Conservation (phyloP, 2,113 vertebrate species). For the Gracilinanus agilis region DNA sequence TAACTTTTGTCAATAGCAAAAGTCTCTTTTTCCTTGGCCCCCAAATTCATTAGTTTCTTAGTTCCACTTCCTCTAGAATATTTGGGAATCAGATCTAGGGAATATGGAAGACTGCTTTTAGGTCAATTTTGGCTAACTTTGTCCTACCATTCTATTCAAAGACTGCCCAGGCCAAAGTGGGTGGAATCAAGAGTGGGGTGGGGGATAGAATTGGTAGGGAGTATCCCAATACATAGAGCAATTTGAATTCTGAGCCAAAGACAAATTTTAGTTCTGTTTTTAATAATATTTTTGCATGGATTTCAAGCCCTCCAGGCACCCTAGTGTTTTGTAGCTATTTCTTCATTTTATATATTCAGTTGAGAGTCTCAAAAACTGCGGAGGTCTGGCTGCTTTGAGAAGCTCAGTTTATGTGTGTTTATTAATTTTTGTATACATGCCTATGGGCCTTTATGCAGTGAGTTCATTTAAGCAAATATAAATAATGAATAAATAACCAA, state of each 20-base stretch:
- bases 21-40: neutral
- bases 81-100: neutral
- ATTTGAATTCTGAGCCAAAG: slow-evolving; percentile 1
- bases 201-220: neutral
- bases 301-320: slow-evolving; percentile 64
- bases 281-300: slow-evolving; percentile 69
- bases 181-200: neutral
- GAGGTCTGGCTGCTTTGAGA: slow-evolving; percentile 65
- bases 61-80: neutral
- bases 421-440: slow-evolving; percentile 71
- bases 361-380: slow-evolving; percentile 64
- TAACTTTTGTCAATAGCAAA: neutral
- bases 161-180: neutral
- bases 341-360: slow-evolving; percentile 61
- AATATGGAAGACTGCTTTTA: neutral
- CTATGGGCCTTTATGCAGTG: slow-evolving; percentile 64
- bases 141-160: neutral
- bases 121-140: neutral
- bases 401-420: slow-evolving; percentile 62
- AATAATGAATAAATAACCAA: slow-evolving; percentile 67
- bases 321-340: slow-evolving; percentile 52
- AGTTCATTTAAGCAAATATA: slow-evolving; percentile 73
- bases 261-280: slow-evolving; percentile 55
- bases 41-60: neutral
- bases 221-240: neutral